phyloP scores from a whole-genome alignment of 2,113 vertebrate genomes.

The Pelusios castaneus region DNA sequence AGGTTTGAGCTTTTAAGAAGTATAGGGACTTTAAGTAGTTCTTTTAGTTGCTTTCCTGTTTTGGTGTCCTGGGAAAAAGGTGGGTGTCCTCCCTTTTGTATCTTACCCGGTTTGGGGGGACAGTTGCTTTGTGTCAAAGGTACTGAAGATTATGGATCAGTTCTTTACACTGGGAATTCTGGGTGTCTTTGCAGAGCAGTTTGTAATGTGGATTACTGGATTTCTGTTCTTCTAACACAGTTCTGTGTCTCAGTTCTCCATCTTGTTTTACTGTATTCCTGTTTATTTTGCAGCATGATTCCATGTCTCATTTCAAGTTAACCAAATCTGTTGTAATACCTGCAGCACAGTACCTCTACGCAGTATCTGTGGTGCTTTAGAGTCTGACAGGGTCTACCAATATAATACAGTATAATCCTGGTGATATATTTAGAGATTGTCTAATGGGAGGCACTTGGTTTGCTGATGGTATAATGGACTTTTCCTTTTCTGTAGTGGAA shows the following conservation, averaged over 20 bases:
- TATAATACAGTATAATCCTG: neutral
- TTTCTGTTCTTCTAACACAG: no score
- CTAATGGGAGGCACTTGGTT: neutral
- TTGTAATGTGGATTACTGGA: neutral
- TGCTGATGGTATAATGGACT: neutral
- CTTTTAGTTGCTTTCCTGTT: neutral
- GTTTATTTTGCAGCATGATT: neutral
- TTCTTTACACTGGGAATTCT: neutral
- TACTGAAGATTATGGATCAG: fast-evolving
- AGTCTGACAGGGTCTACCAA: neutral
- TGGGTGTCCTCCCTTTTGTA: fast-evolving
- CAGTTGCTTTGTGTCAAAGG: neutral
- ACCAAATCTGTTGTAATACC: neutral
- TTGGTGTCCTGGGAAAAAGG: neutral
- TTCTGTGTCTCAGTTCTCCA: neutral
- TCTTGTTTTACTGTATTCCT: neutral
- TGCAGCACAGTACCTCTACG: neutral
- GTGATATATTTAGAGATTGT: neutral
- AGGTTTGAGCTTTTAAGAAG: neutral
- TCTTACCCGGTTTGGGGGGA: neutral
- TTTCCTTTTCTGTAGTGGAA: neutral
- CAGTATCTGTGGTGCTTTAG: neutral
- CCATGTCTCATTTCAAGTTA: neutral
- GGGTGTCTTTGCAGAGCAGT: neutral
- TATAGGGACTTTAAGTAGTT: neutral